Conservation (phyloP, 2,113 vertebrate genomes). For the Phrynocephalus versicolor region DNA sequence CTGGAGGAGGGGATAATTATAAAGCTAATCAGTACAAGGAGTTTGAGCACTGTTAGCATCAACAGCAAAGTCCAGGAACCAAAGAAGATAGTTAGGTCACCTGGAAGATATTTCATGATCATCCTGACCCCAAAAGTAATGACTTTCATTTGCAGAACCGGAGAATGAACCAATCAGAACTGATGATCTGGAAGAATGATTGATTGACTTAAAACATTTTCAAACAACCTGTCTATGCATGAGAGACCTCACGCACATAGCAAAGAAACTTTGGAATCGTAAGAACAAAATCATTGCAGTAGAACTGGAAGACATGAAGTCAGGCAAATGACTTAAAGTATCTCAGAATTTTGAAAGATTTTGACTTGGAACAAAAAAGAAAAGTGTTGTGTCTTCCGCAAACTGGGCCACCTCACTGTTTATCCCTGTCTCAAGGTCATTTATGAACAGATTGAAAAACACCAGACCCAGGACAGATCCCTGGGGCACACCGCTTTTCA, state of each 20-base stretch:
- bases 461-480: too few relatives aligned
- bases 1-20: too few relatives aligned
- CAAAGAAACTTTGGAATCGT: background rate
- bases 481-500: too few relatives aligned
- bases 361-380: background rate
- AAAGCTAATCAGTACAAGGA: background rate
- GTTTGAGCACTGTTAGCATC: background rate
- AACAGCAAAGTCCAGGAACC: background rate
- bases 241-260: background rate
- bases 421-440: too few relatives aligned
- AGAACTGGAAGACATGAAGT: background rate
- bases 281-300: background rate
- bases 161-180: too few relatives aligned
- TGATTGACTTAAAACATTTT: background rate
- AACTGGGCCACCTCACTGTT: too few relatives aligned
- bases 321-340: background rate
- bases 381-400: background rate
- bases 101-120: background rate
- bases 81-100: background rate
- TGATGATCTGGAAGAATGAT: background rate
- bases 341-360: background rate
- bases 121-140: background rate
- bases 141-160: too few relatives aligned
- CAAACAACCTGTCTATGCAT: background rate
- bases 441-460: too few relatives aligned